Base-by-base conservation (phyloP, 2,888 invertebrate species). In the Cheilosia soror region DNA sequence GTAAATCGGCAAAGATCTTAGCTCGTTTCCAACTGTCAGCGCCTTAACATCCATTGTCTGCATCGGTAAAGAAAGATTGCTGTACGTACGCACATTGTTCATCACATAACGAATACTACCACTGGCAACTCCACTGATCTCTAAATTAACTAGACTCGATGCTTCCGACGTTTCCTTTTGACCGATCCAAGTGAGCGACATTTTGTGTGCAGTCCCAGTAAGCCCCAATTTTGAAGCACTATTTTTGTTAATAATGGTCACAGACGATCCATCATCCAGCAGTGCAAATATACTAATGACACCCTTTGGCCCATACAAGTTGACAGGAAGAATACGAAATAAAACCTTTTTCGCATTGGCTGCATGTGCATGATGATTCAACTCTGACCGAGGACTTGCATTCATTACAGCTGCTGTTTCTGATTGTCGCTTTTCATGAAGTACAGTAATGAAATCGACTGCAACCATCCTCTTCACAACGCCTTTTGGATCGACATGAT, bases 401-500 rank as follows among this genome's bases (percentile, higher is more conserved):
- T 37, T 57, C 11, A n/a, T 29, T 53, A 49, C 4, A 11, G 53
- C n/a, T 33, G 15, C 15, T 37, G 9, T 3, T n/a, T 53, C 53
- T 29, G 40, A 4, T 1, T 40, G 37, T 5, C 2, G 37, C 29
- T 27, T 29, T 53, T 55, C 44, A 9, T 72, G 72, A 2, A 72
- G 51, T 11, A 72, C 3, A 0, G 1, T 27, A 15, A n/a, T 72
- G 72, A 42, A 42, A 31, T 62, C 60, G 27, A 9, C 25, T 5
- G 13, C 72, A 72, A 31, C 57, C 62, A 31, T 72, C 25, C 20
- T 42, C 40, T 9, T 40, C 40, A 29, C 55, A 40, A n/a, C 40
- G 9, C 13, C 27, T 40, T 62, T 7, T 62, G 11, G 1, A 25
- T 20, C 44, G 25, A n/a, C 73, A 63, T 5, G 25, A 27, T 6